phyloP scores from a whole-genome alignment of 2,797 vertebrate species.

The Sebastes itinus region DNA sequence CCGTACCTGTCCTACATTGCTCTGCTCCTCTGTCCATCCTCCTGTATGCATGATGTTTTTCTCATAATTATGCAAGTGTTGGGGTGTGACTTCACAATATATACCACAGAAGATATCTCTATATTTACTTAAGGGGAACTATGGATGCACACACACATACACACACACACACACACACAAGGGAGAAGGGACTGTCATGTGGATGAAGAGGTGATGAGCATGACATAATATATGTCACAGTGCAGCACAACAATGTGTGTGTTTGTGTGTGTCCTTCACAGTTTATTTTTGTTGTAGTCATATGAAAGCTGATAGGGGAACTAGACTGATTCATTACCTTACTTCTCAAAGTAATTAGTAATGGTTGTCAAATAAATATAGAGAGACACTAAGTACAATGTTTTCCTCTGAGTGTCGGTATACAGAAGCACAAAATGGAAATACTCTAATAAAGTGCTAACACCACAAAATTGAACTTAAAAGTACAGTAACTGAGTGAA shows the following conservation, averaged over 20 bases:
- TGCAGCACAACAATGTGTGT: not conserved
- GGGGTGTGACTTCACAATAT: not conserved
- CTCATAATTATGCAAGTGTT: not conserved
- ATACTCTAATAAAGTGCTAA: not conserved
- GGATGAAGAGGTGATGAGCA: constrained; percentile 58
- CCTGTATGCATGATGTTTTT: not conserved
- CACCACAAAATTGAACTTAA: not conserved
- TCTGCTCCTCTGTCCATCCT: constrained; percentile 24
- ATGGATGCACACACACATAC: not conserved
- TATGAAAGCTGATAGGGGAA: not conserved
- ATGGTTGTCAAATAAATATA: not conserved
- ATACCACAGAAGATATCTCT: not conserved
- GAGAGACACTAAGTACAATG: not conserved
- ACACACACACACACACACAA: not conserved
- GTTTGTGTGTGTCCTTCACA: not conserved
- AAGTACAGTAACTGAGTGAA: not conserved
- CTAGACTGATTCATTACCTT: not conserved
- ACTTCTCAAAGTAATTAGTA: not conserved
- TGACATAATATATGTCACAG: constrained; percentile 71
- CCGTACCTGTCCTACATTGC: constrained; percentile 52
- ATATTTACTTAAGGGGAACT: not conserved
- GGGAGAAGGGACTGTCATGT: constrained; percentile 37
- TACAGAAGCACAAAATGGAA: not conserved
- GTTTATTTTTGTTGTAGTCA: not conserved
- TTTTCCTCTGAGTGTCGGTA: not conserved